Conservation (phyloP, 2,797 vertebrate species). For the Megaceryle alcyon region DNA sequence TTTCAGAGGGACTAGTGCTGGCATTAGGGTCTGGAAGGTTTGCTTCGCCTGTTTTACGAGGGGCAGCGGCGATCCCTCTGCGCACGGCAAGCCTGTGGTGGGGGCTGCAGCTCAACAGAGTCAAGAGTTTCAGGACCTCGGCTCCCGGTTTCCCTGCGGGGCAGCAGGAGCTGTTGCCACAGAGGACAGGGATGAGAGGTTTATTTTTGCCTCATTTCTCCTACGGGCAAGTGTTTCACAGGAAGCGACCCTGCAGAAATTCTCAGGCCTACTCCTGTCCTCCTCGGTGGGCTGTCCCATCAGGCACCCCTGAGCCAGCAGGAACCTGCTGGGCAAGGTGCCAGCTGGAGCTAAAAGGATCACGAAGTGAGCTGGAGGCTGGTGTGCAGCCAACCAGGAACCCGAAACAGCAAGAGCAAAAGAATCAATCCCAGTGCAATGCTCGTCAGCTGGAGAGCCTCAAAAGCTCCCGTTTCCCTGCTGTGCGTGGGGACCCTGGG, state of each 20-base stretch:
- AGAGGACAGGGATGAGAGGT: not conserved
- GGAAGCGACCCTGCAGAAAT: not conserved
- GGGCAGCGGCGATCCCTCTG: not conserved
- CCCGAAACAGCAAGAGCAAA: not conserved
- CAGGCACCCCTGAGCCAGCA: not conserved
- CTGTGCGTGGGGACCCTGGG: not conserved
- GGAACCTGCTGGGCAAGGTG: not conserved
- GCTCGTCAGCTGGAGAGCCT: not conserved
- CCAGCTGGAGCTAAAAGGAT: not conserved
- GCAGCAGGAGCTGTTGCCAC: not conserved
- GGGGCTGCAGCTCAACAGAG: not conserved
- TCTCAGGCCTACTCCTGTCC: not conserved
- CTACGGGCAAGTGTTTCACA: not conserved
- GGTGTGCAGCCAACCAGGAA: not conserved
- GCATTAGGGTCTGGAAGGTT: not conserved
- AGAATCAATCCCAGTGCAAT: not conserved
- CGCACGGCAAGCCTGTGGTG: not conserved
- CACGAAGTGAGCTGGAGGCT: not conserved
- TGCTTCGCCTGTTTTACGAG: not conserved
- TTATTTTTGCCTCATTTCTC: not conserved
- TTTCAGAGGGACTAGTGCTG: slow-evolving; percentile 39
- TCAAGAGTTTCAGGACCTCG: not conserved
- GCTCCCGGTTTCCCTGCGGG: not conserved
- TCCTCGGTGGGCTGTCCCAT: not conserved
- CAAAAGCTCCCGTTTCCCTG: not conserved